Evolutionary conservation across 2,113 vertebrate species (phyloP), one percentile per base, ranked within the genome.

Genomic region (Periophthalmodon schlosseri): DNA sequence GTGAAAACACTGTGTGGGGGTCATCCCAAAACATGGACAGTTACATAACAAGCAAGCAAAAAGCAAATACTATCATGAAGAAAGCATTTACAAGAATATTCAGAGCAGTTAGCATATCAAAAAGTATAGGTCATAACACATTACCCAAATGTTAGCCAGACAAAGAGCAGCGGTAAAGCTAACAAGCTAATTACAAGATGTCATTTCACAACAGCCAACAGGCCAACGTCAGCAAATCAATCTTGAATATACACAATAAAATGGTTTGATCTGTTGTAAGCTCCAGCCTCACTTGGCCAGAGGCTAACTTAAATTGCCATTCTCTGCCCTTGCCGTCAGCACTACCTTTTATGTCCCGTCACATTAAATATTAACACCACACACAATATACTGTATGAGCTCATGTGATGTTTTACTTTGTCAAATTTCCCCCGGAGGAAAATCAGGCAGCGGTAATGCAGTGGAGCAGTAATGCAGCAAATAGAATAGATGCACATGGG

Each of bases 341-440:
- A 61, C 24, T n/a, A 66, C 33, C 52, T 52, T 69, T 68, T 68
- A 71, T 58, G 18, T 63, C 34, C 28, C 11, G 63, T 74, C 57
- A 69, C 46, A 77, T 77, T 50, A 77, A 57, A 69, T 36, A 69
- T 47, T 61, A 67, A 68, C 69, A 64, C 23, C 58, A 74, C 23
- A 60, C 72, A 68, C 18, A 6, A 49, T 21, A 49, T 21, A 8
- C 49, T 34, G 64, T 23, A 39, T 60, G 7, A 47, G 16, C 69
- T 52, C 33, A 68, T 58, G 20, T 33, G 9, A 61, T 66, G 39
- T 66, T 70, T 75, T 46, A 73, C 52, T 49, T 67, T 73, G 58
- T 15, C 23, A 52, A 67, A 28, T 67, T 52, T 70, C 34, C 13
- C 36, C 10, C 18, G 16, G 54, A 78, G 66, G 66, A 52, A 60